A percentile compares a stretch with the other conserved stretches of the same genome.
Conservation (phyloP, 2,113 vertebrate species). For the Psephotus haematonotus region DNA sequence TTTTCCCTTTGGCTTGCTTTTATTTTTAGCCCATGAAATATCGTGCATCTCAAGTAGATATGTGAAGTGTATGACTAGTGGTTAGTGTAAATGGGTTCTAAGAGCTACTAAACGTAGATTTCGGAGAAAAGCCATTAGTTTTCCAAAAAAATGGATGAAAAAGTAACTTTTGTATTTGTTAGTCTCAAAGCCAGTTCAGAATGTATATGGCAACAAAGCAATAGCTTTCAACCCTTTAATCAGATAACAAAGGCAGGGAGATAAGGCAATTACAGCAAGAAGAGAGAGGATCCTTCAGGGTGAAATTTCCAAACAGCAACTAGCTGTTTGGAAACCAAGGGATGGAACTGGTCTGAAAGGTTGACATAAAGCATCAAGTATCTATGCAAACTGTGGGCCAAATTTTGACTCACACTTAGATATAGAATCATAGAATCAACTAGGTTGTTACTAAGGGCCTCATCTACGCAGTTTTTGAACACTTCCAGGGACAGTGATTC, state of each 20-base stretch:
- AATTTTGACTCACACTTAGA: not conserved
- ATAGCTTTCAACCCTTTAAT: not conserved
- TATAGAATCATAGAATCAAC: not conserved
- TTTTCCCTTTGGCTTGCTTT: not conserved
- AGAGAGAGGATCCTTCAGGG: not conserved
- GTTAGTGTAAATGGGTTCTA: not conserved
- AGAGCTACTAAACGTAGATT: not conserved
- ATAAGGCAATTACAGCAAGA: not conserved
- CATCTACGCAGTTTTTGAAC: not conserved
- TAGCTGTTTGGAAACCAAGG: not conserved
- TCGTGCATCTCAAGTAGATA: not conserved
- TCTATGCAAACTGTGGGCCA: not conserved
- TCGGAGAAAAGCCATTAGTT: not conserved
- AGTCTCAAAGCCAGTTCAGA: not conserved
- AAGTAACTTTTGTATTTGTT: not conserved
- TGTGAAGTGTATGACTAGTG: not conserved
- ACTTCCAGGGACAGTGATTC: not conserved
- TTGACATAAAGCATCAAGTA: not conserved
- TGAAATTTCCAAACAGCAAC: not conserved
- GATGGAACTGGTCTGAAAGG: not conserved
- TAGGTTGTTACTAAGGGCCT: not conserved
- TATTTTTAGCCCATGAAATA: not conserved
- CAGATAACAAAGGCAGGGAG: not conserved
- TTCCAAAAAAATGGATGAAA: not conserved
- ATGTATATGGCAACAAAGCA: not conserved